Percentiles rank a stretch among this genome's conserved stretches.
These are phyloP conservation scores for Phalacrocorax carbo DNA, from an alignment of 2,113 vertebrate genomes.

Conservation along the genomic window DNA sequence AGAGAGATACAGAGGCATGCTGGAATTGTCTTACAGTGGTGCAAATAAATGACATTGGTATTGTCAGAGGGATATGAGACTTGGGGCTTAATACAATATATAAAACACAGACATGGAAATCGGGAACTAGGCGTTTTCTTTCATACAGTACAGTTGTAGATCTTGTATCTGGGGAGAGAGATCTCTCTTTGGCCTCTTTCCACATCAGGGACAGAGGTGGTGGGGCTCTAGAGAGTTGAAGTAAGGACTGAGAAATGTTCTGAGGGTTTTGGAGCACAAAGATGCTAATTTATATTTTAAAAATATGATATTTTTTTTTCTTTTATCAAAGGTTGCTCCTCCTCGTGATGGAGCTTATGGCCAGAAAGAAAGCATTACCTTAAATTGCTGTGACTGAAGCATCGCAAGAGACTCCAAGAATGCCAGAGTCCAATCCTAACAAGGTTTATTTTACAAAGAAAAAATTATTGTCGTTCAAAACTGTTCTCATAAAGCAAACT, in stretches of 20 bases:
- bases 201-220: background rate
- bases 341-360: background rate
- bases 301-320: background rate
- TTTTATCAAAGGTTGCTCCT: background rate
- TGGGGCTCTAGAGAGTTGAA: background rate
- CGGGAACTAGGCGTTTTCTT: background rate
- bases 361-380: background rate
- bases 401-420: background rate
- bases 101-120: background rate
- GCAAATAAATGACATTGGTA: background rate
- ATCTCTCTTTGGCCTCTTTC: background rate
- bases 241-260: background rate
- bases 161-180: background rate
- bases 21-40: background rate
- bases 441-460: background rate
- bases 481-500: background rate
- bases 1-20: background rate
- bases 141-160: fast-evolving
- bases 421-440: background rate
- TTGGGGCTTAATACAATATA: background rate
- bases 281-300: background rate
- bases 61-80: background rate
- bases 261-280: background rate
- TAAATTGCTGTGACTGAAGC: background rate
- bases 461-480: background rate